These are phyloP conservation scores for Pammene fasciana DNA, from an alignment of 2,888 invertebrate genomes.

Conservation along the genomic window DNA sequence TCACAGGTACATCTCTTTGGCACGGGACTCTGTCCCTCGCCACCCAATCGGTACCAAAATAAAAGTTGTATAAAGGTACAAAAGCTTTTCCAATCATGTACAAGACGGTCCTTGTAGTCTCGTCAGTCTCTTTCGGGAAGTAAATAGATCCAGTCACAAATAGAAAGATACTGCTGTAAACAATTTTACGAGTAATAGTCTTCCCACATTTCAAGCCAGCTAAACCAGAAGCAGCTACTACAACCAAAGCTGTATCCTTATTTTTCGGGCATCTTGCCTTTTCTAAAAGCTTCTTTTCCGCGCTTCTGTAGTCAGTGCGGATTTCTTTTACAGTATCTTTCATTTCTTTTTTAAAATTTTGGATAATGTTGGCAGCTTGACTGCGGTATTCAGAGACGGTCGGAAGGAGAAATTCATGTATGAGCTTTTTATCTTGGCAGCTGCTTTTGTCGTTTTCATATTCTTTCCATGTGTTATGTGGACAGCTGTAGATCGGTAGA, in stretches of 20 bases:
- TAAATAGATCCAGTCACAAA: slow-evolving; percentile 10
- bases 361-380: background rate
- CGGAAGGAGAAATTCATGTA: background rate
- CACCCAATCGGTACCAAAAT: background rate
- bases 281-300: background rate
- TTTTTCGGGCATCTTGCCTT: background rate
- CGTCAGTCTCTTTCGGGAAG: slow-evolving; percentile 26
- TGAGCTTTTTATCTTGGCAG: background rate
- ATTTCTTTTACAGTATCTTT: background rate
- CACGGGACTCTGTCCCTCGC: slow-evolving; percentile 3
- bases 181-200: background rate
- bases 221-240: background rate
- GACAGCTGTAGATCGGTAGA: slow-evolving; percentile 20
- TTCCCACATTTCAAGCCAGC: background rate
- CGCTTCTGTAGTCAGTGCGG: background rate
- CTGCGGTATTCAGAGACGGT: background rate
- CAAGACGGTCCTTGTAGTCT: background rate
- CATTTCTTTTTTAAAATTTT: background rate
- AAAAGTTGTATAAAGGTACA: slow-evolving; percentile 2
- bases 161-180: background rate
- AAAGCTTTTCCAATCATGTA: background rate
- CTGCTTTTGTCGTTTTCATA: slow-evolving; percentile 2
- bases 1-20: background rate
- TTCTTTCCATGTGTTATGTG: slow-evolving; percentile 17
- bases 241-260: background rate